These are phyloP conservation scores for Carollia perspicillata DNA, from an alignment of 2,113 vertebrate species.

Conservation along the genomic window DNA sequence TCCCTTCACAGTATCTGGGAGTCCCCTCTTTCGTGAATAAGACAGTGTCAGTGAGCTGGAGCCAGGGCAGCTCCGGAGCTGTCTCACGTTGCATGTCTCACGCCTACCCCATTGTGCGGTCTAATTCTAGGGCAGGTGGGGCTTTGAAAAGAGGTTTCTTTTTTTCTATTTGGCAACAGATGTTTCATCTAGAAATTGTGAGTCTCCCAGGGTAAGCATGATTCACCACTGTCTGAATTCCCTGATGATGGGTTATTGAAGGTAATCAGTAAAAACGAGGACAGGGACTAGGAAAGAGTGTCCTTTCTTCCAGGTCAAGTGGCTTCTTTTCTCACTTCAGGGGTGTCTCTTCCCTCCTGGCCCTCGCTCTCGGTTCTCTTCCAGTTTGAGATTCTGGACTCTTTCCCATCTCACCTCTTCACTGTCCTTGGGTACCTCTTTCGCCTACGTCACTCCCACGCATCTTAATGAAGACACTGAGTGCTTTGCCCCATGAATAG, in stretches of 20 bases:
- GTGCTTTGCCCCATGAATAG: background rate
- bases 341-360: background rate
- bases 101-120: fast-evolving
- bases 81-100: background rate
- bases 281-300: background rate
- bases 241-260: slow-evolving; percentile 59
- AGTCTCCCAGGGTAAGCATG: slow-evolving; percentile 49
- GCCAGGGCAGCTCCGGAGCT: fast-evolving
- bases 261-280: slow-evolving; percentile 30
- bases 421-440: background rate
- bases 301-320: background rate
- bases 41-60: background rate
- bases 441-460: background rate
- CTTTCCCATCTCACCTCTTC: background rate
- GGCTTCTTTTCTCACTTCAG: background rate
- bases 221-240: slow-evolving; percentile 26
- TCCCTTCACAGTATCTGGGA: background rate
- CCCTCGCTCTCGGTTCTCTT: background rate
- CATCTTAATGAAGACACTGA: background rate
- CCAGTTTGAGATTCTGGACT: background rate
- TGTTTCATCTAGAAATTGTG: slow-evolving; percentile 61
- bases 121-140: slow-evolving; percentile 1
- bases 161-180: slow-evolving; percentile 66
- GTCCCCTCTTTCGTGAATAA: background rate
- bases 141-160: slow-evolving; percentile 45